A percentile compares a stretch with the other conserved stretches of the same genome.
Conservation (phyloP, 1,140 invertebrate species). For the Pachyrhynchus sulphureomaculatus region DNA sequence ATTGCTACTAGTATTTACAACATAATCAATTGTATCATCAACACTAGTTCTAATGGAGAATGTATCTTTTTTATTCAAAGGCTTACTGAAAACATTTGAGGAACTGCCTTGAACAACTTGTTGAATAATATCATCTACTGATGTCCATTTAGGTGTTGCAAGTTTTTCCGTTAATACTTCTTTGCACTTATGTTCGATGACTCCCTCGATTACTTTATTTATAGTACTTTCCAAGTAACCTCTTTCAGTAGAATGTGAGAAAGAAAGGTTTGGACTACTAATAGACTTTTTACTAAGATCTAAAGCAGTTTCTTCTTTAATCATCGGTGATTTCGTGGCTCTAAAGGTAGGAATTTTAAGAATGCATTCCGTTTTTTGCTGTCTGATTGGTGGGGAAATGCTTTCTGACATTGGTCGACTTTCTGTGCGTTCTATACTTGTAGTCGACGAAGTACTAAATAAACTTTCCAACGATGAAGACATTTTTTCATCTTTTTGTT, state of each 20-base stretch:
- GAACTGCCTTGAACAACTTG: slow-evolving; percentile 18
- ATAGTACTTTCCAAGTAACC: slow-evolving; percentile 6
- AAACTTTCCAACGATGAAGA: slow-evolving; percentile 17
- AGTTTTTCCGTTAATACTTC: slow-evolving; percentile 5
- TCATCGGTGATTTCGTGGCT: not conserved
- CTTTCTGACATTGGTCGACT: not conserved
- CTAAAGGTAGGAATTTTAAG: slow-evolving; percentile 34
- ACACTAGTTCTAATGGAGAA: slow-evolving; percentile 21
- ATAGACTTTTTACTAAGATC: slow-evolving; percentile 34
- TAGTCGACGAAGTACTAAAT: slow-evolving; percentile 15
- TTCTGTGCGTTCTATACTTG: slow-evolving; percentile 4
- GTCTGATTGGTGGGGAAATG: not conserved
- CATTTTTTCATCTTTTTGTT: slow-evolving; percentile 31
- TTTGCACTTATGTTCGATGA: slow-evolving; percentile 12
- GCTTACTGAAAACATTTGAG: not conserved
- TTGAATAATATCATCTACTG: slow-evolving; percentile 33
- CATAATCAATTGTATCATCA: slow-evolving; percentile 36
- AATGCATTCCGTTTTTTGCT: slow-evolving; percentile 31
- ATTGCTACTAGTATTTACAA: slow-evolving; percentile 21
- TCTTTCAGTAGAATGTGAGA: not conserved
- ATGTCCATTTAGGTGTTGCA: slow-evolving; percentile 11
- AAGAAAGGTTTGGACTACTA: slow-evolving; percentile 7
- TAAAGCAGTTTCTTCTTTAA: slow-evolving; percentile 28
- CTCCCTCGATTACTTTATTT: slow-evolving; percentile 18
- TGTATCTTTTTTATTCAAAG: not conserved